These are phyloP conservation scores for Pterostichus madidus DNA, from an alignment of 2,888 invertebrate species.

Conservation along the genomic window DNA sequence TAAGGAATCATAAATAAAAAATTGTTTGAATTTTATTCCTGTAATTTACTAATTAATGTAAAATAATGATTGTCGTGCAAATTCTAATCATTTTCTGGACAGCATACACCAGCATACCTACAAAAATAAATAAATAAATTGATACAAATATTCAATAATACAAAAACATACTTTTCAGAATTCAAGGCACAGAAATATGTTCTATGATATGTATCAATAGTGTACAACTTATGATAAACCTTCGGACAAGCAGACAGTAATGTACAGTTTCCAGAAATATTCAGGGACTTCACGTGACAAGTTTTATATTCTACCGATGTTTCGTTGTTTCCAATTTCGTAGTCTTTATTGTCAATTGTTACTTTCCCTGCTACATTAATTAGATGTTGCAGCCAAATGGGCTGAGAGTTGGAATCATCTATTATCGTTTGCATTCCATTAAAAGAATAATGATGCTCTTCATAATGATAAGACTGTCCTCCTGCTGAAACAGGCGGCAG, in stretches of 20 bases:
- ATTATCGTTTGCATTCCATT: background rate
- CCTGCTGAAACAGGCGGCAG: background rate
- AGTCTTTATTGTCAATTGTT: conserved; percentile 31
- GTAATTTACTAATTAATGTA: too few relatives aligned
- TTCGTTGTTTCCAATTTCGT: conserved; percentile 43
- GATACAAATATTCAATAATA: background rate
- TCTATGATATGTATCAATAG: conserved; percentile 40
- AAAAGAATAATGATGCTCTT: background rate
- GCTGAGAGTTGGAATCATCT: conserved; percentile 7
- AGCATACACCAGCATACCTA: conserved; percentile 62
- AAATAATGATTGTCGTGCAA: background rate
- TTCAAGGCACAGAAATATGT: conserved; percentile 50
- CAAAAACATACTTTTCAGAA: conserved; percentile 3
- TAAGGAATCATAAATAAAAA: too few relatives aligned
- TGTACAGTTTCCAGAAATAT: conserved; percentile 51
- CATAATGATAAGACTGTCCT: too few relatives aligned
- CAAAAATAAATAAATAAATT: conserved; percentile 1
- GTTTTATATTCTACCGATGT: conserved; percentile 48
- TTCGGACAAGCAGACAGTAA: conserved; percentile 33
- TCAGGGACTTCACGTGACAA: conserved; percentile 41
- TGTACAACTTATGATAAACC: conserved; percentile 41
- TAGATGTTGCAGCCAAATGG: background rate
- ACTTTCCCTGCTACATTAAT: conserved; percentile 1
- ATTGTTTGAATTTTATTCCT: too few relatives aligned
- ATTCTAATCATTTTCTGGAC: conserved; percentile 20